phyloP scores from a whole-genome alignment of 2,797 vertebrate genomes.

The Zenarchopterus dispar region DNA sequence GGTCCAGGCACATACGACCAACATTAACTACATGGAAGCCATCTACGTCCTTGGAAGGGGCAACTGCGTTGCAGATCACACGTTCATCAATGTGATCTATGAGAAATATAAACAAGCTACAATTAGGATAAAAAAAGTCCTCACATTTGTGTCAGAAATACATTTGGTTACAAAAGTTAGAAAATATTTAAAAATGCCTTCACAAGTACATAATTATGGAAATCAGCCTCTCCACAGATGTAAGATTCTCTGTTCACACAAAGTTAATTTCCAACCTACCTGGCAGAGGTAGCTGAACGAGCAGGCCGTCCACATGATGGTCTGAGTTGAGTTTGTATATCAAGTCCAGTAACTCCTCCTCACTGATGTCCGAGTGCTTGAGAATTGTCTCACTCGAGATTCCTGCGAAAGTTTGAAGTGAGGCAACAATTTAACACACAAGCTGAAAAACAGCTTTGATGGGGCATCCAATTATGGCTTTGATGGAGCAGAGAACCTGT shows the following conservation, averaged over 20 bases:
- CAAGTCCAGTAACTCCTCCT: conserved; percentile 91
- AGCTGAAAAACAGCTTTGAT: no score
- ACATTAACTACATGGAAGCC: conserved; percentile 97
- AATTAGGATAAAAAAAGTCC: conserved; percentile 7
- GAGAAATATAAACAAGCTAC: background rate
- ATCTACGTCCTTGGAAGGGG: conserved; percentile 94
- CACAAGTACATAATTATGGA: no score
- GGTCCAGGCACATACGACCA: conserved; percentile 95
- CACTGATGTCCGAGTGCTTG: conserved; percentile 86
- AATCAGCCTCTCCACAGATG: background rate
- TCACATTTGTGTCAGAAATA: background rate
- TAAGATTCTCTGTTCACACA: background rate
- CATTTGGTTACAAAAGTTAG: background rate
- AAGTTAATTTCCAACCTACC: conserved; percentile 75
- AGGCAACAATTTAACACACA: conserved; percentile 2
- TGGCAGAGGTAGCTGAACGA: conserved; percentile 95
- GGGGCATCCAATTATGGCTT: no score
- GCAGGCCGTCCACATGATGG: conserved; percentile 88
- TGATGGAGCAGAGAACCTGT: no score
- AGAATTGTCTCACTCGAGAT: conserved; percentile 95
- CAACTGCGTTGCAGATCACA: conserved; percentile 90
- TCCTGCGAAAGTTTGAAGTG: conserved; percentile 76
- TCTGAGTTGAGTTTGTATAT: conserved; percentile 91
- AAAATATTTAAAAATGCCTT: no score
- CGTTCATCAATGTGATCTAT: conserved; percentile 94